These are phyloP conservation scores for Drosophila cyrtoloma DNA, from an alignment of 2,888 invertebrate species.

Conservation along the genomic window DNA sequence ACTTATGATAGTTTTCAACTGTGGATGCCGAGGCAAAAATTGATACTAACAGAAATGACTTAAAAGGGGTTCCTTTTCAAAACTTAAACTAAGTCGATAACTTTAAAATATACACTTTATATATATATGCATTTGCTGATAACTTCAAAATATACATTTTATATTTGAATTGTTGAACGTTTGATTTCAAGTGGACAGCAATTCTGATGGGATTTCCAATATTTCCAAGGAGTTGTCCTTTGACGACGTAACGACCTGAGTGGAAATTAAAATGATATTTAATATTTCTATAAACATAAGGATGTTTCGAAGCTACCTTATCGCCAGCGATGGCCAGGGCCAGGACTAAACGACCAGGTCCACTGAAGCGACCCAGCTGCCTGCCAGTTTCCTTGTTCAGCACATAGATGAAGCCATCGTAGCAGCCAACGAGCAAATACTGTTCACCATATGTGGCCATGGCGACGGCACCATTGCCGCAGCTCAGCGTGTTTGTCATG, in stretches of 20 bases:
- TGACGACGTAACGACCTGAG: slow-evolving; percentile 89
- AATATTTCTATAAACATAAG: neutral
- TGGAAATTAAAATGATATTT: neutral
- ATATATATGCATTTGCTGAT: neutral
- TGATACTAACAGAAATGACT: slow-evolving; percentile 4
- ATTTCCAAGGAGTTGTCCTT: slow-evolving; percentile 89
- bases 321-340: slow-evolving; percentile 89
- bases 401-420: slow-evolving; percentile 92
- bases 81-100: slow-evolving; percentile 26
- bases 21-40: slow-evolving; percentile 39
- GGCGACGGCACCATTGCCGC: slow-evolving; percentile 91
- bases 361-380: slow-evolving; percentile 88
- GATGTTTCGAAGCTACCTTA: slow-evolving; percentile 85
- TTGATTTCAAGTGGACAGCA: slow-evolving; percentile 32
- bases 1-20: slow-evolving; percentile 29
- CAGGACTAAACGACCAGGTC: slow-evolving; percentile 90
- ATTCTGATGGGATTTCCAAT: slow-evolving; percentile 87
- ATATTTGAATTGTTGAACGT: slow-evolving; percentile 4
- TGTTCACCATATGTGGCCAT: slow-evolving; percentile 88
- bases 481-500: slow-evolving; percentile 87
- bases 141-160: slow-evolving; percentile 23
- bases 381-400: slow-evolving; percentile 86
- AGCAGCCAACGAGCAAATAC: slow-evolving; percentile 90
- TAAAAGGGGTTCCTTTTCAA: slow-evolving; percentile 8
- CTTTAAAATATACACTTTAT: slow-evolving; percentile 24